Base-by-base conservation (phyloP, 2,888 invertebrate genomes). In the Archips xylosteana region DNA sequence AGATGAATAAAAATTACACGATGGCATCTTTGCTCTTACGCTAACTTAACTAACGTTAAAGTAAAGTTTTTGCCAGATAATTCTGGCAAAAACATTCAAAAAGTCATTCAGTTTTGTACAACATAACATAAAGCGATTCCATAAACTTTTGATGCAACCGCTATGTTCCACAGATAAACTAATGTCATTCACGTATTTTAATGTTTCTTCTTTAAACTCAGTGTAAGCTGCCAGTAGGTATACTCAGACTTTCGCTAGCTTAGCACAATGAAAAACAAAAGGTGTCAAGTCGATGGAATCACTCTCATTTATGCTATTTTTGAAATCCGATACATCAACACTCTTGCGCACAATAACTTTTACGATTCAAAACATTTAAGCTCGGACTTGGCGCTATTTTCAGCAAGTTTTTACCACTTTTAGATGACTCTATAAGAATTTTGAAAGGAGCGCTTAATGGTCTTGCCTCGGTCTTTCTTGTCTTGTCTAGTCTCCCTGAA, bases 1-100 rank as follows among this genome's bases (percentile, higher is more conserved):
- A 88, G 87, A 89, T 88, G 87, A 87, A 79, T 86, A 88, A 89
- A 89, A 87, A 87, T 87, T 88, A 91, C 88, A 90, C 84, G 82
- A 92, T 92, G 92, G 91, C 92, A 91, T 91, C 87, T 90, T 89
- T 85, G 81, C 83, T 62, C 78, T 77, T 77, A 77, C n/a, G 34
- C 72, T 77, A 77, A 70, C 71, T 77, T 75, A 63, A 60, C 54
- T 54, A 54, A 54, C 54, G 54, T 23, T 54, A 54, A 54, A 54
- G 15, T 54, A 54, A 54, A 54, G 23, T n/a, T 54, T 54, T 23
- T 23, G 54, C 23, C 15, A 23, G 54, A 54, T 62, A 15, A 39
- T 49, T 65, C 64, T 65, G 70, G 74, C 74, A 65, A 74, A 68
- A 74, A 70, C 70, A 71, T 32, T 61, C 36, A 57, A 74, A 34